Evolutionary conservation across 2,113 vertebrate genomes (phyloP).

Genomic region (Silurus glanis): DNA sequence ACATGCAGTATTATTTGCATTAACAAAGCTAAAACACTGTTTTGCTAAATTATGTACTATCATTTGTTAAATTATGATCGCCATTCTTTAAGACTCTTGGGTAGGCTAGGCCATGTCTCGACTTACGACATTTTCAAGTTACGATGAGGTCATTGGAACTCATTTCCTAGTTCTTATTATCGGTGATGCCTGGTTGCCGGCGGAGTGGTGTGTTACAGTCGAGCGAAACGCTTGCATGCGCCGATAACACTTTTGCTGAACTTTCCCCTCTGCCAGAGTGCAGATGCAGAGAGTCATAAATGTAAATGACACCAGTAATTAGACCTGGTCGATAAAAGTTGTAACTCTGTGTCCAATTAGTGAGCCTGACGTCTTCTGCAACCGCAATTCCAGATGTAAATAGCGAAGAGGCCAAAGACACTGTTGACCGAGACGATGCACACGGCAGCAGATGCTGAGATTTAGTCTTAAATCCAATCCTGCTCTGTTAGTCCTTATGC

Average conservation of each 20-base stretch:
- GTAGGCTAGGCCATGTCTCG: too few species aligned
- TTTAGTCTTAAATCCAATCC: neutral
- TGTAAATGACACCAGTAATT: constrained; percentile 68
- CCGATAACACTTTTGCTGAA: constrained; percentile 46
- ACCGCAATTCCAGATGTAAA: constrained; percentile 14
- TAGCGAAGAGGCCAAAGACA: neutral
- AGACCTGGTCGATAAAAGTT: constrained; percentile 67
- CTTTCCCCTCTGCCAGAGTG: constrained; percentile 57
- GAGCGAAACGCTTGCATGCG: neutral
- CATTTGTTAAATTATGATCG: too few species aligned
- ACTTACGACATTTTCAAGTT: too few species aligned
- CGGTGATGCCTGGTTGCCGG: neutral
- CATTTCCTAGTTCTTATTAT: neutral
- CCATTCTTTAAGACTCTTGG: too few species aligned
- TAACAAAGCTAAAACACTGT: too few species aligned
- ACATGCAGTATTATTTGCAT: too few species aligned
- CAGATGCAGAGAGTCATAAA: constrained; percentile 60
- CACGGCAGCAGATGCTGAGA: neutral
- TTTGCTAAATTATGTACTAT: too few species aligned
- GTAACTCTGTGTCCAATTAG: constrained; percentile 58
- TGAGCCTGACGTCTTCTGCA: neutral
- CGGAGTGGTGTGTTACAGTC: neutral
- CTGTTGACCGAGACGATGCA: constrained; percentile 1
- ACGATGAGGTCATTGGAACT: too few species aligned
- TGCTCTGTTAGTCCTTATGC: neutral